Evolutionary conservation across 2,888 invertebrate species (phyloP).

Genomic region (Rhagonycha fulva): DNA sequence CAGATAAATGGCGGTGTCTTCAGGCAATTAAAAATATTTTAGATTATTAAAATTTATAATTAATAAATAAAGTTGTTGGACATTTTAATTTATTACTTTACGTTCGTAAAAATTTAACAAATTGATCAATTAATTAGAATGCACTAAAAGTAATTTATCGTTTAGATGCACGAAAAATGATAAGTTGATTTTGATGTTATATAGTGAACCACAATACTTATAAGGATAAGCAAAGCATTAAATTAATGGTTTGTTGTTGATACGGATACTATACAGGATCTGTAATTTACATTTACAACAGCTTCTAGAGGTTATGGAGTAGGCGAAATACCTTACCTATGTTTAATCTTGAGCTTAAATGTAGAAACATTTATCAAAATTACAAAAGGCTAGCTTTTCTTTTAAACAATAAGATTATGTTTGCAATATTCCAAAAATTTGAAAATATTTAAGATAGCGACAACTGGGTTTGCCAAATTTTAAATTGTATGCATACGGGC

Average conservation of each 20-base stretch:
- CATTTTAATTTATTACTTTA: neutral
- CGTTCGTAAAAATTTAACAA: neutral
- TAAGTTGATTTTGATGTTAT: neutral
- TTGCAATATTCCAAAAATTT: neutral
- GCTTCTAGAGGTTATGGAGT: neutral
- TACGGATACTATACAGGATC: neutral
- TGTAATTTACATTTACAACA: neutral
- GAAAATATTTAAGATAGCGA: neutral
- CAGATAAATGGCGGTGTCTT: conserved; percentile 90
- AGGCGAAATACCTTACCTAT: neutral
- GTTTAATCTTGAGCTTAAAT: neutral
- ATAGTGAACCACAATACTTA: neutral
- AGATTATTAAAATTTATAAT: conserved; percentile 63
- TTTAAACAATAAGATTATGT: neutral
- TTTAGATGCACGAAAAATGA: neutral
- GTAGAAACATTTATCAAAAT: neutral
- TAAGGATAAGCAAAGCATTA: neutral
- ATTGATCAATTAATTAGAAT: neutral
- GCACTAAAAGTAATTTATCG: neutral
- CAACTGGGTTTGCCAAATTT: neutral
- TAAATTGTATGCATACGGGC: neutral
- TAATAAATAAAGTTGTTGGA: neutral
- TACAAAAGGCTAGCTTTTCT: neutral
- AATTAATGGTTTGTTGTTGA: neutral
- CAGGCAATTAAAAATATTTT: conserved; percentile 78